Evolutionary conservation across 1,140 invertebrate genomes (phyloP), one percentile per base, ranked within the genome.

Genomic region (Fopius arisanus): DNA sequence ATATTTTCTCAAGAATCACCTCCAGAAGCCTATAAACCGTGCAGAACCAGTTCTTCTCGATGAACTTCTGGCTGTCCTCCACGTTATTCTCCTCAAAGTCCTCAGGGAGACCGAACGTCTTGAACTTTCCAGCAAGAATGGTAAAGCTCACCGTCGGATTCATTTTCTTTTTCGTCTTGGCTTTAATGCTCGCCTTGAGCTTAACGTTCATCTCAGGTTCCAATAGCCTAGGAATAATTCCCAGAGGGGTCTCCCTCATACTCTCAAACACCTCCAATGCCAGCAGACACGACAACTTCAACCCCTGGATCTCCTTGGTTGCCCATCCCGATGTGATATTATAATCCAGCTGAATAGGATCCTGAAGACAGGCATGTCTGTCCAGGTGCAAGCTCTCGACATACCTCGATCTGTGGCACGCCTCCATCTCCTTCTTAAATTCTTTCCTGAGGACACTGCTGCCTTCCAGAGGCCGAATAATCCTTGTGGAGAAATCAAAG

Each of bases 271-370:
- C 12, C 19, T 28, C 54, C 6, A 59, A 0, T 2, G 19, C 54
- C 23, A 26, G 54, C 1, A 59, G 54, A 28, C 54, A 59, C 3
- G 54, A 59, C 9, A 23, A 26, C 23, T 10, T 59, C 54, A 59
- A 59, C 2, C 23, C 7, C 5, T 26, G 10, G 6, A 59, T 0
- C 23, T 59, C 21, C 10, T 28, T 26, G 3, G 0, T 12, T 0
- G 80, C 75, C 14, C 90, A 80, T 2, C 74, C 75, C 2, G 77
- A 75, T 0, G 88, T 83, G 54, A 89, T 83, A 77, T 92, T 93
- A 71, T 89, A 84, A 71, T 81, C 88, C 26, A 91, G 89, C 69
- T 92, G 90, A 74, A 92, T 90, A 0, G 91, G 91, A 84, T 93
- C 92, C 81, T 92, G 92, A 0, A 92, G 51, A 77, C 91, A 92